Conservation (phyloP, 2,797 vertebrate species). For the Gobio occitaniae region DNA sequence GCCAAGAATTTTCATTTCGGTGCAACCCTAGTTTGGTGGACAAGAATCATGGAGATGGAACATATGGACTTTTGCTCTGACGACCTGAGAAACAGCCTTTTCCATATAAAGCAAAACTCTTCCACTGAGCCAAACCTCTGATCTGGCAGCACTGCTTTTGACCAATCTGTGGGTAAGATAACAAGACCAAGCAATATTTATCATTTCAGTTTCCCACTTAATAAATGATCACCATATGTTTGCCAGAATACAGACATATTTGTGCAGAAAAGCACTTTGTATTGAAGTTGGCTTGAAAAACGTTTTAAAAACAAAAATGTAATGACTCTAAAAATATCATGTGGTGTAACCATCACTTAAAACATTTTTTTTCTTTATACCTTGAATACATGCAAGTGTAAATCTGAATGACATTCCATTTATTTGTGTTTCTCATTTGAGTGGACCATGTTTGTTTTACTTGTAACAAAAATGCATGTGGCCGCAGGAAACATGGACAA, state of each 20-base stretch:
- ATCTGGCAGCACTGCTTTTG: constrained; percentile 47
- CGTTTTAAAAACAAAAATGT: neutral
- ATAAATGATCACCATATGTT: neutral
- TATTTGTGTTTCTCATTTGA: neutral
- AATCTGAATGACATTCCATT: neutral
- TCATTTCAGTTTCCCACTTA: constrained; percentile 24
- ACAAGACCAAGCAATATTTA: constrained; percentile 46
- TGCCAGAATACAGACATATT: constrained; percentile 18
- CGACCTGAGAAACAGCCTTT: constrained; percentile 41
- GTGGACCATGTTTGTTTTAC: neutral
- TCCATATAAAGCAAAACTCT: constrained; percentile 56
- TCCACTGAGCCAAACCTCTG: constrained; percentile 48
- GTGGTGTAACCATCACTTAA: neutral
- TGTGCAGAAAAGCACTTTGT: neutral
- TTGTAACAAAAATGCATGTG: neutral
- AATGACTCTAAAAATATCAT: neutral
- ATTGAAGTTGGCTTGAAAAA: neutral
- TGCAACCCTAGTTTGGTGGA: neutral
- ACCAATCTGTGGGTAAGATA: constrained; percentile 50
- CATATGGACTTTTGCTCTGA: neutral
- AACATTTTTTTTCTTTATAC: neutral
- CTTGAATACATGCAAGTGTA: neutral
- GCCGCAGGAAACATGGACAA: neutral
- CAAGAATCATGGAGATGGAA: constrained; percentile 14
- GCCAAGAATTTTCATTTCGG: no score